Percentiles rank a stretch among this genome's conserved stretches.
Evolutionary conservation across 2,113 vertebrate species (phyloP).

Genomic region (Ursus arctos): DNA sequence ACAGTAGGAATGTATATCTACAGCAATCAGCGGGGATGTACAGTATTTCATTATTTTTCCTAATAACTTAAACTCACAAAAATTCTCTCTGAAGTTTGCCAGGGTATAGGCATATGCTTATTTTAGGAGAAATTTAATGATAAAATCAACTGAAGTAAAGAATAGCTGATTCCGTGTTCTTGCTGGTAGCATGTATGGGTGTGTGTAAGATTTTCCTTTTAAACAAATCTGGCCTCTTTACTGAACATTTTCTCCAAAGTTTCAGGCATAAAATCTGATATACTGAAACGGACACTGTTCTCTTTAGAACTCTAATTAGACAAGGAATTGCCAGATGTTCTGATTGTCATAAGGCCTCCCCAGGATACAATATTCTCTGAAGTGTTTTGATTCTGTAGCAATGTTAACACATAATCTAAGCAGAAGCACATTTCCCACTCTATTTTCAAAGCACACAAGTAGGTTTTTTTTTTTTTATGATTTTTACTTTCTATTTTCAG

Average conservation of each 20-base stretch:
- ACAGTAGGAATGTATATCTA: not conserved
- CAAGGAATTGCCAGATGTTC: constrained; percentile 18
- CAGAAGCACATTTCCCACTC: constrained; percentile 1
- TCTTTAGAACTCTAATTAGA: constrained; percentile 65
- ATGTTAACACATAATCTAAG: not conserved
- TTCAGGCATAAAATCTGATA: constrained; percentile 32
- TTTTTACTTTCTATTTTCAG: constrained; percentile 44
- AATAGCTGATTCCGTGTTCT: not conserved
- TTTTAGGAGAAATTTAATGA: not conserved
- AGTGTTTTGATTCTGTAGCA: constrained; percentile 45
- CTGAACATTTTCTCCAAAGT: not conserved
- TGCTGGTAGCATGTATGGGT: not conserved
- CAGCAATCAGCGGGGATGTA: not conserved
- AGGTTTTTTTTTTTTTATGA: not conserved
- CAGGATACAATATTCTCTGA: not conserved
- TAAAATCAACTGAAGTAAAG: not conserved
- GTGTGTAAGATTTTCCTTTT: not conserved
- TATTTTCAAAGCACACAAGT: constrained; percentile 37
- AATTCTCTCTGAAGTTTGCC: not conserved
- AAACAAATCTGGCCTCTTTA: not conserved
- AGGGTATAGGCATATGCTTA: not conserved
- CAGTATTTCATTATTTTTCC: not conserved
- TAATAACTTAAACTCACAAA: constrained; percentile 38
- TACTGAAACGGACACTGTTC: not conserved
- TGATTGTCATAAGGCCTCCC: not conserved